A percentile compares a stretch with the other conserved stretches of the same genome.
phyloP scores from a whole-genome alignment of 2,888 invertebrate species.

The Apamea monoglypha region DNA sequence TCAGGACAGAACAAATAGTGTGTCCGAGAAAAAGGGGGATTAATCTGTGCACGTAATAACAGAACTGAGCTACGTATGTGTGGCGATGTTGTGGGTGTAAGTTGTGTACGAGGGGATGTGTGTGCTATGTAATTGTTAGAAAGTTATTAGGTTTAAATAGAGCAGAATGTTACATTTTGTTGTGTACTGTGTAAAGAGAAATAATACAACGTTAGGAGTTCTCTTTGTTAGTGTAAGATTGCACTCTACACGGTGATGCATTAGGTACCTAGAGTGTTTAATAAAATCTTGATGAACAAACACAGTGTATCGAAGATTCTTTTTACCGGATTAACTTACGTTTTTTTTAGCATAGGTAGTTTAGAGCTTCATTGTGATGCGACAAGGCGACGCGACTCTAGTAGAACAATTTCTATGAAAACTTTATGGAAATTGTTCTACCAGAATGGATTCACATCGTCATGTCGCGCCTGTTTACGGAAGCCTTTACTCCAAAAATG shows the following conservation, averaged over 20 bases:
- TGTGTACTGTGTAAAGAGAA: constrained; percentile 12
- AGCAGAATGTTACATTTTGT: constrained; percentile 30
- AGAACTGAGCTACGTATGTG: constrained; percentile 22
- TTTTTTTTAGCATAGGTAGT: not conserved
- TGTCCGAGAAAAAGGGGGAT: constrained; percentile 46
- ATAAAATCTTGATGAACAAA: not conserved
- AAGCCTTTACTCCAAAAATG: too few species aligned
- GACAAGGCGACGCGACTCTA: too few species aligned
- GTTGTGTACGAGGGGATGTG: not conserved
- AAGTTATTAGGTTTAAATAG: constrained; percentile 50
- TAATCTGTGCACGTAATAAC: constrained; percentile 56
- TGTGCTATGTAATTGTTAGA: constrained; percentile 45
- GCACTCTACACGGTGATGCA: too few species aligned
- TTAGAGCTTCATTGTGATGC: not conserved
- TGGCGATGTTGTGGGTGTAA: constrained; percentile 12
- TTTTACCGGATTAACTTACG: not conserved
- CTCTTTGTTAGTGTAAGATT: constrained; percentile 1
- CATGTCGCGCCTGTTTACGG: too few species aligned
- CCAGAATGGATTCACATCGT: too few species aligned
- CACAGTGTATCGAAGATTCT: not conserved
- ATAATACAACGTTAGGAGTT: not conserved
- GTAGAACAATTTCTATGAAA: too few species aligned
- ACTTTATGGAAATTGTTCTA: too few species aligned
- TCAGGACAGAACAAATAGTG: constrained; percentile 45
- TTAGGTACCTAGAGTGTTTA: not conserved